Base-by-base conservation (phyloP, 2,888 invertebrate species). In the Brachyopa scutellaris region DNA sequence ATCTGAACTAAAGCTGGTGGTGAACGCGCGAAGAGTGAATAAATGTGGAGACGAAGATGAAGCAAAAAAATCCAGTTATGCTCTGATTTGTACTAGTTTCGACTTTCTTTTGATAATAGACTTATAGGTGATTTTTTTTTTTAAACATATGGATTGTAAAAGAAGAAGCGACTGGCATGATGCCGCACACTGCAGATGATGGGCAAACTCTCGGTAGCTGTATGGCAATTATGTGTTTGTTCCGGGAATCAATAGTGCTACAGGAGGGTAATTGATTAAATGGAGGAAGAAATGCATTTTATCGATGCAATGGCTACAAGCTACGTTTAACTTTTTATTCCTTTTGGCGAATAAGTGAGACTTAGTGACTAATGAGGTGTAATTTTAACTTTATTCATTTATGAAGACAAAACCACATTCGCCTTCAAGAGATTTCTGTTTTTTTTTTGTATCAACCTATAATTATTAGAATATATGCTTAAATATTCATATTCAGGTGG, bases 51-150 rank as follows among this genome's bases (percentile, higher is more conserved):
- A 69, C 15, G 47, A 29, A 21, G 36, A 26, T 6, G 45, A 36
- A 33, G 49, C 66, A 61, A 45, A 87, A 85, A 86, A 87, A 87
- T 89, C 89, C 89, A 90, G 90, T 90, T 90, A 90, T 90, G 90
- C 90, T 90, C 89, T 90, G 88, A 90, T 90, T 90, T 90, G 88
- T 90, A 88, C 88, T 88, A 88, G 88, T 89, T 90, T 89, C 87
- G 88, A 89, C 89, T 90, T 90, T 90, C 90, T 90, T 88, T 88
- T 88, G 83, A 88, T 88, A 88, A 87, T 84, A 85, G 87, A 85
- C 70, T 82, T 77, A 82, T 76, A 77, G 82, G 70, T 61, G 82
- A 72, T 82, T 77, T 82, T 64, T n/a, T n/a, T n/a, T n/a, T n/a
- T n/a, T n/a, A n/a, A 82, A 77, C 77, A 61, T 77, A 61, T 72